phyloP scores from a whole-genome alignment of 2,113 vertebrate species.

The Excalfactoria chinensis region DNA sequence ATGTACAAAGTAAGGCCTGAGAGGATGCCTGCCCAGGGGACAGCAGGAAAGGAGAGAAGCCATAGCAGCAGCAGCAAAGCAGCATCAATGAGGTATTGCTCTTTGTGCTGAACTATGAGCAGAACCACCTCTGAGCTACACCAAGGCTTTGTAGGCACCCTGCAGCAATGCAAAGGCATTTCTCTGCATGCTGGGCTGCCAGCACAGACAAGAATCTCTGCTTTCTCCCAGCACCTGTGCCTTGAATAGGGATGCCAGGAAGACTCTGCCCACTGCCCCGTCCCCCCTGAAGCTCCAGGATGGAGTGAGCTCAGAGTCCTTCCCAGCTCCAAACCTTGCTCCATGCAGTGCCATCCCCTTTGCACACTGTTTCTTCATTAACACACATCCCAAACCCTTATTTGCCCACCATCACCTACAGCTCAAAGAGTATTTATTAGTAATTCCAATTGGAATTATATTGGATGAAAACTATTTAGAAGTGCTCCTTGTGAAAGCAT shows the following conservation, averaged over 20 bases:
- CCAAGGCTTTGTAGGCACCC: not conserved
- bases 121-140: rapidly evolving
- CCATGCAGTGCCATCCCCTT: rapidly evolving
- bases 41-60: not conserved
- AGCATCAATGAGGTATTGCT: rapidly evolving
- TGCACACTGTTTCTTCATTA: rapidly evolving
- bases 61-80: not conserved
- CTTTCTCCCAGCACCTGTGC: not conserved
- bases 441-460: not conserved
- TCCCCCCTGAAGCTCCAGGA: not conserved
- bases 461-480: not conserved
- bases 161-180: rapidly evolving
- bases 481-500: not conserved
- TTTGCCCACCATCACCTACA: not conserved
- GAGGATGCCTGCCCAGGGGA: not conserved
- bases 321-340: not conserved
- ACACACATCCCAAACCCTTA: not conserved
- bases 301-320: no score
- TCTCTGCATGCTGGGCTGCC: rapidly evolving
- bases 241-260: no score
- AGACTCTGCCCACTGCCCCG: not conserved
- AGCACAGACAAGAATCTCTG: rapidly evolving
- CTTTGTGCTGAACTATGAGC: rapidly evolving
- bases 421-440: not conserved
- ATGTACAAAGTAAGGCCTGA: rapidly evolving